Conservation (phyloP, 2,888 invertebrate genomes). For the Tolmerus cingulatus region DNA sequence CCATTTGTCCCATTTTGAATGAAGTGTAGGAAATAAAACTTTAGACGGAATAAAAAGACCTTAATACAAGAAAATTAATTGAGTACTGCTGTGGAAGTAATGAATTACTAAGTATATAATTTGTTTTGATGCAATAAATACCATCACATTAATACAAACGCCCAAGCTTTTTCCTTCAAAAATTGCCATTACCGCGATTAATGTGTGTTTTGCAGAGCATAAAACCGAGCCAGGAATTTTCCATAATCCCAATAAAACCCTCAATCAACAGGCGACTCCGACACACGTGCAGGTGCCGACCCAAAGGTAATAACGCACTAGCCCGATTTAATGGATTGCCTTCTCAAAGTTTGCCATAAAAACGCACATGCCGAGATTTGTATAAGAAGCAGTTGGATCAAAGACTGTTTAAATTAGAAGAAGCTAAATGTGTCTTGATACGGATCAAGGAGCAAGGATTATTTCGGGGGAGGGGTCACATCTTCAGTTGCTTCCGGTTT, state of each 20-base stretch:
- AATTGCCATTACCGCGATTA: not conserved
- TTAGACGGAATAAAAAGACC: not conserved
- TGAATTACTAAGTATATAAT: not conserved
- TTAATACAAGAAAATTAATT: not conserved
- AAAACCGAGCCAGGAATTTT: not conserved
- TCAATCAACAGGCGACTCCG: not conserved
- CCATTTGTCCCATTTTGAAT: not conserved
- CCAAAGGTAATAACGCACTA: not conserved
- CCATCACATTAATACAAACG: not conserved
- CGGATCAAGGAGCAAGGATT: not conserved
- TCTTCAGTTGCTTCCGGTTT: not conserved
- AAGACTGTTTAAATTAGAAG: not conserved
- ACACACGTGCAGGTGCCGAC: not conserved
- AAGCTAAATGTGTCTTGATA: not conserved
- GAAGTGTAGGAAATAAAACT: not conserved
- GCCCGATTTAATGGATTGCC: not conserved
- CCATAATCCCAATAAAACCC: not conserved
- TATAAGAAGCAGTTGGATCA: not conserved
- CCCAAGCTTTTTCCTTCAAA: not conserved
- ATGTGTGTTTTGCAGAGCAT: not conserved
- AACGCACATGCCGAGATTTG: not conserved
- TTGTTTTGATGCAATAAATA: not conserved
- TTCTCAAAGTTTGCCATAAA: not conserved
- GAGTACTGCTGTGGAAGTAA: not conserved
- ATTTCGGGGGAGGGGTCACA: not conserved